phyloP scores from a whole-genome alignment of 2,113 vertebrate species.

The Eira barbara region DNA sequence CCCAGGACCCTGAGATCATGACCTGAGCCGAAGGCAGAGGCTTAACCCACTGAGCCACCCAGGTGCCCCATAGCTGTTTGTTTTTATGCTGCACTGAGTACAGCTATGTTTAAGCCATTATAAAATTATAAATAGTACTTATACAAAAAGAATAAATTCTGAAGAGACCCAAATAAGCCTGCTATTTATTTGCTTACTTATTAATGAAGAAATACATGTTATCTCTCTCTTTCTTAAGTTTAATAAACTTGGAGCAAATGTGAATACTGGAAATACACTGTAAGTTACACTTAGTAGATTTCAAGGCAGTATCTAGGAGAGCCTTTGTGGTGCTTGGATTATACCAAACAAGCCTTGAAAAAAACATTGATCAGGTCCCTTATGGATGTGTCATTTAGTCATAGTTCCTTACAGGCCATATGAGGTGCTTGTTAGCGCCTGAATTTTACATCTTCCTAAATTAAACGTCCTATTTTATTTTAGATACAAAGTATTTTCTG shows the following conservation, averaged over 20 bases:
- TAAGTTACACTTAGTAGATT: neutral
- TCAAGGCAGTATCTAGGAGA: neutral
- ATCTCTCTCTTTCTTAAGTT: neutral
- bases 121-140: neutral
- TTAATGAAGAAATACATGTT: neutral
- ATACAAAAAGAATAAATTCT: neutral
- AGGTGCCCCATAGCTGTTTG: neutral
- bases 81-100: neutral
- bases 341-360: neutral
- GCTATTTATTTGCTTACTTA: neutral
- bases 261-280: neutral
- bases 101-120: neutral
- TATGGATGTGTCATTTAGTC: neutral
- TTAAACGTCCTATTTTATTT: neutral
- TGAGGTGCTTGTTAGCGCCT: neutral
- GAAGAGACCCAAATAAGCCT: neutral
- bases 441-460: neutral
- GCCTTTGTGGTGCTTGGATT: neutral
- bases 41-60: no score
- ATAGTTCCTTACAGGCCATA: neutral
- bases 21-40: no score
- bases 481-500: neutral
- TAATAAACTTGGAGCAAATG: neutral
- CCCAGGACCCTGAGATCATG: no score
- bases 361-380: neutral